phyloP scores from a whole-genome alignment of 1,140 invertebrate genomes.

The Zaprionus kolodkinae region DNA sequence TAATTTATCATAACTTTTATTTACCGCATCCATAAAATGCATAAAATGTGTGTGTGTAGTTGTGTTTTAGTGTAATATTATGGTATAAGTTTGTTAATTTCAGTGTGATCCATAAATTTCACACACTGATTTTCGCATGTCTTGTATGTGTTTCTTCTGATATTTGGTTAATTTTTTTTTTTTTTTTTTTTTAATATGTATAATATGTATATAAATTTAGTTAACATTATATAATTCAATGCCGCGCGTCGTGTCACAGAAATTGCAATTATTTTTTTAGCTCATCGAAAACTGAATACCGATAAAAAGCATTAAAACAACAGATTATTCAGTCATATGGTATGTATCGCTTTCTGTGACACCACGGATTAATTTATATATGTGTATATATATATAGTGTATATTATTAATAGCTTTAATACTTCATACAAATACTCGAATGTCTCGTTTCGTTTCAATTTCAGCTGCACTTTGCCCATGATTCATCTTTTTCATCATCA shows the following conservation, averaged over 20 bases:
- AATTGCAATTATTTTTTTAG: slow-evolving; percentile 5
- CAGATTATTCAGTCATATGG: slow-evolving; percentile 22
- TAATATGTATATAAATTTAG: slow-evolving; percentile 76
- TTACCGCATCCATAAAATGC: slow-evolving; percentile 45
- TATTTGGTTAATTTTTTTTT: slow-evolving; percentile 34
- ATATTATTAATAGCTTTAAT: slow-evolving; percentile 44
- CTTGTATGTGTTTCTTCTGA: slow-evolving; percentile 23
- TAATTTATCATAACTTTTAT: slow-evolving; percentile 48
- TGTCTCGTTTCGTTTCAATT: slow-evolving; percentile 18
- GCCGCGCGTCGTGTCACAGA: slow-evolving; percentile 20
- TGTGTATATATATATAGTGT: slow-evolving; percentile 22
- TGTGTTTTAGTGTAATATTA: slow-evolving; percentile 2
- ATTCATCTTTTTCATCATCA: slow-evolving; percentile 2
- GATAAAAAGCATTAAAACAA: slow-evolving; percentile 1
- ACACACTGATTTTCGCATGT: slow-evolving; percentile 1
- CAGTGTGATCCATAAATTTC: slow-evolving; percentile 16
- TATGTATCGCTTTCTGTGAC: slow-evolving; percentile 7
- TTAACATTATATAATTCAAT: slow-evolving; percentile 66
- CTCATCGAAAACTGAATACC: slow-evolving; percentile 2
- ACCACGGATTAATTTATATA: slow-evolving; percentile 18
- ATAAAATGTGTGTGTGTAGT: slow-evolving; percentile 30
- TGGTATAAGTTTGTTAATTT: slow-evolving; percentile 15
- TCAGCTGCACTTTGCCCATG: slow-evolving; percentile 22
- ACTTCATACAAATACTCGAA: slow-evolving; percentile 43
- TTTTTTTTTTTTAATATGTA: slow-evolving; percentile 16